Evolutionary conservation across 2,113 vertebrate species (phyloP).

Genomic region (Petroica traversi): DNA sequence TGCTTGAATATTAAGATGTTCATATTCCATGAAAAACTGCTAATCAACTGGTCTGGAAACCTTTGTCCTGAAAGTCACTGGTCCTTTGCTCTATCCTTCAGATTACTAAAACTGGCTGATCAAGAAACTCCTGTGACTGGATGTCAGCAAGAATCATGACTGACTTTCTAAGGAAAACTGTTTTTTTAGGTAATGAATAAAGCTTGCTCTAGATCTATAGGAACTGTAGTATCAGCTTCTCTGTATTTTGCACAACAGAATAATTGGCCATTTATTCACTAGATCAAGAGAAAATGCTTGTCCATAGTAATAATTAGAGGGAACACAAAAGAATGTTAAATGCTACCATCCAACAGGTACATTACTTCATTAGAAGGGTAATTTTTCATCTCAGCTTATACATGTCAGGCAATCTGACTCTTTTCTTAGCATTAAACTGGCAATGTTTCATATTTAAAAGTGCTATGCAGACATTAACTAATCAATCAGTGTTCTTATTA

Average conservation of each 20-base stretch:
- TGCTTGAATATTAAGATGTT: not conserved
- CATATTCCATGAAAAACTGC: not conserved
- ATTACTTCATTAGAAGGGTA: not conserved
- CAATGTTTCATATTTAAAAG: not conserved
- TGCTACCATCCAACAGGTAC: not conserved
- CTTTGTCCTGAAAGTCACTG: not conserved
- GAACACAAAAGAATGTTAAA: not conserved
- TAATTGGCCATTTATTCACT: not conserved
- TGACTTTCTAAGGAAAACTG: not conserved
- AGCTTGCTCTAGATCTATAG: not conserved
- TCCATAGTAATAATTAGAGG: not conserved
- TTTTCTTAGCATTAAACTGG: not conserved
- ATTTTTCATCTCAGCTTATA: not conserved
- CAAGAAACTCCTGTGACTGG: not conserved
- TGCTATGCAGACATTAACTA: not conserved
- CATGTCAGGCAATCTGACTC: not conserved
- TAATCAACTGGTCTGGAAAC: not conserved
- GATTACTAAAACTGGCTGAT: not conserved
- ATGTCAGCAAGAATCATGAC: too few species aligned
- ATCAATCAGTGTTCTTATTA: slow-evolving; percentile 17
- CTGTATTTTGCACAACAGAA: not conserved
- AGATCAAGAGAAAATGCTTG: not conserved
- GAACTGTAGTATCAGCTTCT: not conserved
- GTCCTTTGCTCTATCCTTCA: not conserved
- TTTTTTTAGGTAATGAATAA: not conserved